Conservation (phyloP, 2,113 vertebrate species). For the Philantomba maxwellii region DNA sequence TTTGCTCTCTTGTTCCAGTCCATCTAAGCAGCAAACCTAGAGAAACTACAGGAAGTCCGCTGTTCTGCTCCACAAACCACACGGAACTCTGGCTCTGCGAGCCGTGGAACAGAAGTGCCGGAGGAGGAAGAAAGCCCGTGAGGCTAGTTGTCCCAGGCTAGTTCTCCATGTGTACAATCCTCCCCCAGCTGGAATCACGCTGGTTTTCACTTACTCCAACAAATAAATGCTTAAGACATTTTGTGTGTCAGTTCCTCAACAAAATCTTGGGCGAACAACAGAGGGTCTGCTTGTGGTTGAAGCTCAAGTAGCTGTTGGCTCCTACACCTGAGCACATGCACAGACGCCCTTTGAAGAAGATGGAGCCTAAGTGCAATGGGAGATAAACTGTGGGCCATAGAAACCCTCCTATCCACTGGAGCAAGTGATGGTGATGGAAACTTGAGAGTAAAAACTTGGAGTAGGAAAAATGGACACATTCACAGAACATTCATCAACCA, state of each 20-base stretch:
- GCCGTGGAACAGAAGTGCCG: neutral
- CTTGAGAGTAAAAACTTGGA: neutral
- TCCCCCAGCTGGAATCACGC: neutral
- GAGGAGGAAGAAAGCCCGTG: neutral
- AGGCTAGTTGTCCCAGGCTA: neutral
- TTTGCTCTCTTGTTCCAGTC: neutral
- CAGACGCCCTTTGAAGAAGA: neutral
- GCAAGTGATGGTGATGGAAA: neutral
- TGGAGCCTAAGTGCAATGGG: neutral
- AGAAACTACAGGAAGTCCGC: neutral
- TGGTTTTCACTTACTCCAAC: neutral
- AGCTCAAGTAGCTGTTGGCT: neutral
- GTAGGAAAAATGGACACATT: neutral
- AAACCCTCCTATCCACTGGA: neutral
- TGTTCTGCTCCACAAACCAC: neutral
- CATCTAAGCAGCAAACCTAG: neutral
- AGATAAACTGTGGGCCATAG: neutral
- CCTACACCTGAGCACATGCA: accelerated
- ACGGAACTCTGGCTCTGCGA: neutral
- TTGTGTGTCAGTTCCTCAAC: neutral
- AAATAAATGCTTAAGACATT: neutral
- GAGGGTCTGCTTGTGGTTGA: neutral
- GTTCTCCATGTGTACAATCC: neutral
- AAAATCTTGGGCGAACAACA: neutral
- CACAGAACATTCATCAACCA: neutral